These are phyloP conservation scores for Nymphalis urticae DNA, from an alignment of 2,888 invertebrate species.

Conservation along the genomic window DNA sequence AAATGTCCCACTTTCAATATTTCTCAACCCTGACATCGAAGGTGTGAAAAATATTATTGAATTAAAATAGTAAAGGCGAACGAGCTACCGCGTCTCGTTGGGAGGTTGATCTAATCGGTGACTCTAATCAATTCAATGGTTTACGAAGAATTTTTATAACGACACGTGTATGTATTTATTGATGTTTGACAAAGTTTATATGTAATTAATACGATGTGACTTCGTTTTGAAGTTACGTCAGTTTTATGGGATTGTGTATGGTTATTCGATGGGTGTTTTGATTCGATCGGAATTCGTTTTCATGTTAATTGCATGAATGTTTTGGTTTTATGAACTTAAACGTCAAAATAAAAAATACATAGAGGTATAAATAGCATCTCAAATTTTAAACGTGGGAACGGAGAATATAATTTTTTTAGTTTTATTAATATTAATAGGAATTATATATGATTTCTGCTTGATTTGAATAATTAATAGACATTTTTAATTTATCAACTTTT, in stretches of 20 bases:
- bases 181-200: background rate
- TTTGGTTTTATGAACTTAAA: too few relatives aligned
- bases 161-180: background rate
- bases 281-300: background rate
- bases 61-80: conserved; percentile 9
- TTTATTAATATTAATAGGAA: too few relatives aligned
- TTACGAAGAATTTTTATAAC: conserved; percentile 6
- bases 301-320: too few relatives aligned
- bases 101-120: conserved; percentile 15
- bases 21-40: conserved; percentile 29
- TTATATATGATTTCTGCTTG: too few relatives aligned
- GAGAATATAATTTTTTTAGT: too few relatives aligned
- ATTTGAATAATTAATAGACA: too few relatives aligned
- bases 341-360: too few relatives aligned
- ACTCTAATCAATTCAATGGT: background rate
- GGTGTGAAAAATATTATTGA: conserved; percentile 30
- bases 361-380: too few relatives aligned
- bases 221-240: background rate
- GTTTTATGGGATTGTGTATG: background rate
- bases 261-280: background rate
- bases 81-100: conserved; percentile 10
- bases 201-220: background rate
- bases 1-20: conserved; percentile 33
- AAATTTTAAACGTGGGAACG: too few relatives aligned
- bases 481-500: too few relatives aligned